Evolutionary conservation across 2,888 invertebrate species (phyloP).

Genomic region (Meliscaeva auricollis): DNA sequence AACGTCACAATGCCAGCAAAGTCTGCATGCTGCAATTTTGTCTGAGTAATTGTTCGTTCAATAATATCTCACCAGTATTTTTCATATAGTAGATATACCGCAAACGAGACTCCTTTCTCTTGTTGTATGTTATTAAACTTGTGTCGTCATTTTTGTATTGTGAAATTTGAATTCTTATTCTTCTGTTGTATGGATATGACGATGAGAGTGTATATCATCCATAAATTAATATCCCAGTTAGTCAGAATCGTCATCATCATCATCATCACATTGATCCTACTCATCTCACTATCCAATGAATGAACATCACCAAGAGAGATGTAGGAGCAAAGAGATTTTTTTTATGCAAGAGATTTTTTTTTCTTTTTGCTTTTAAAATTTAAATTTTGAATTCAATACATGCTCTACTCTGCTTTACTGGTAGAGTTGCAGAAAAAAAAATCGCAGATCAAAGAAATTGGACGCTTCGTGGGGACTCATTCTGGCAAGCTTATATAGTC

Average conservation of each 20-base stretch:
- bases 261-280: slow-evolving; percentile 34
- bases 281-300: slow-evolving; percentile 36
- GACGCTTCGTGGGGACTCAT: slow-evolving; percentile 33
- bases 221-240: slow-evolving; percentile 32
- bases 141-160: slow-evolving; percentile 48
- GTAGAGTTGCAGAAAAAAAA: slow-evolving; percentile 11
- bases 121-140: slow-evolving; percentile 34
- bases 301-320: slow-evolving; percentile 14
- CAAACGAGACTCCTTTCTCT: slow-evolving; percentile 10
- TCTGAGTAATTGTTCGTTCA: slow-evolving; percentile 4
- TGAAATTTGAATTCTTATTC: slow-evolving; percentile 33
- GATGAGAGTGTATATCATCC: slow-evolving; percentile 9
- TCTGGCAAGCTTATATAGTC: not conserved
- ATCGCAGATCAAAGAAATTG: slow-evolving; percentile 60
- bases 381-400: slow-evolving; percentile 53
- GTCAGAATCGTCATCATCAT: slow-evolving; percentile 34
- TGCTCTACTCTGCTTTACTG: slow-evolving; percentile 4
- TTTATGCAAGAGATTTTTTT: no score
- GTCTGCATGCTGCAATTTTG: not conserved
- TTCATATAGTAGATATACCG: no score
- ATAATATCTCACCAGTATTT: slow-evolving; percentile 5
- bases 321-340: not conserved
- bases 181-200: not conserved
- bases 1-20: no score
- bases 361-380: slow-evolving; percentile 12